Evolutionary conservation across 2,113 vertebrate genomes (phyloP), one percentile per base, ranked within the genome.

Genomic region (Thalassarche chlororhynchos): DNA sequence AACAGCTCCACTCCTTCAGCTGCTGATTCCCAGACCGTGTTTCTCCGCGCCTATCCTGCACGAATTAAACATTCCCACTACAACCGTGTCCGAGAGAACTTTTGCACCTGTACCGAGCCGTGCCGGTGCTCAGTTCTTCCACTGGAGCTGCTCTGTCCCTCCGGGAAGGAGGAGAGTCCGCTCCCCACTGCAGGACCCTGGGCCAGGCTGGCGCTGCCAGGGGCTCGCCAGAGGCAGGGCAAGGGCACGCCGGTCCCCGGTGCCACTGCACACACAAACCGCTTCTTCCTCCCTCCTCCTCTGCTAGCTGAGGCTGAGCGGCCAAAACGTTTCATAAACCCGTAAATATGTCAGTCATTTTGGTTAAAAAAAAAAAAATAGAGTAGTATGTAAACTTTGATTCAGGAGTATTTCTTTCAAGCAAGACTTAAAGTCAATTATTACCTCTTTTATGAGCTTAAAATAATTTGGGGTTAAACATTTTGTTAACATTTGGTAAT

Each of bases 81-180:
- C 42, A 49, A 9, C 47, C 1, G 1, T 16, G 34, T 60, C 51
- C 0, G 1, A 62, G 70, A 10, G 10, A 75, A 69, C 31, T 23
- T 84, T 36, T 57, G 25, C 17, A 47, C 2, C 11, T 58, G 21
- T 71, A 40, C 23, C 0, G 0, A 51, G 87, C 46, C 0, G 2
- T 24, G 20, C 60, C 24, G 7, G 9, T 55, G 52, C 65, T 89
- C 68, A 15, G 1, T 32, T 44, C 87, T 78, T 26, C 49, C 64
- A 1, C 24, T 26, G 16, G 55, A 54, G 42, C 49, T 34, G 20
- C 40, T 66, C 28, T 71, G 57, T 79, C n/a, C 19, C n/a, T 86
- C 12, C 4, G 9, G 72, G 29, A 60, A 36, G 46, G 60, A 16
- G 34, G 25, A 28, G 12, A 8, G 28, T 36, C 16, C 13, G 42